Evolutionary conservation across 2,797 vertebrate species (phyloP).

Genomic region (Rhabdophis nuchalis): DNA sequence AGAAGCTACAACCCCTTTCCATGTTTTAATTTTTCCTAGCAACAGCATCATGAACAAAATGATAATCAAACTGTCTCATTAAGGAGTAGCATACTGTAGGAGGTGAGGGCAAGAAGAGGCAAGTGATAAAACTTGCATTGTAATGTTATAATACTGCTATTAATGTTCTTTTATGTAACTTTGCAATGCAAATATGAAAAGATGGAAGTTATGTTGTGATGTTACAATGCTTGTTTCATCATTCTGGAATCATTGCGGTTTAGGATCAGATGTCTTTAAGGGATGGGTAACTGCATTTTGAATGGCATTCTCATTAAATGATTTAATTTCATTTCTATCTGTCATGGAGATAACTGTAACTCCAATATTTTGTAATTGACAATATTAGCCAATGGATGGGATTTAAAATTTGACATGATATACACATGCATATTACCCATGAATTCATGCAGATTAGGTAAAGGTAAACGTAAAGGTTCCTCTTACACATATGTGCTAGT

Average conservation of each 20-base stretch:
- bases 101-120: not conserved
- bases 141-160: not conserved
- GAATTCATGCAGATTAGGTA: not conserved
- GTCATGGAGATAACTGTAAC: conserved; percentile 41
- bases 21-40: not conserved
- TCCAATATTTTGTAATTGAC: conserved; percentile 52
- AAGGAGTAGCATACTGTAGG: not conserved
- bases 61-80: fast-evolving
- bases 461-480: too few relatives aligned
- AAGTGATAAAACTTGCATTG: not conserved
- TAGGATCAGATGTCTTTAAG: not conserved
- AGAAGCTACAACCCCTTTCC: not conserved
- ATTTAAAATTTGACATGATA: conserved; percentile 40
- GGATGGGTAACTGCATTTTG: conserved; percentile 31
- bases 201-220: not conserved
- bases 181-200: not conserved
- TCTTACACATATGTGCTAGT: too few relatives aligned
- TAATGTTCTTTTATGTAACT: not conserved
- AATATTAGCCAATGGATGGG: conserved; percentile 37
- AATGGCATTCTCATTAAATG: conserved; percentile 35
- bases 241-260: not conserved
- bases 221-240: not conserved
- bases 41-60: not conserved
- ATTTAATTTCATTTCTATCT: conserved; percentile 39
- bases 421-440: not conserved